Conservation (phyloP, 2,797 vertebrate species). For the Enteromius paludinosus region DNA sequence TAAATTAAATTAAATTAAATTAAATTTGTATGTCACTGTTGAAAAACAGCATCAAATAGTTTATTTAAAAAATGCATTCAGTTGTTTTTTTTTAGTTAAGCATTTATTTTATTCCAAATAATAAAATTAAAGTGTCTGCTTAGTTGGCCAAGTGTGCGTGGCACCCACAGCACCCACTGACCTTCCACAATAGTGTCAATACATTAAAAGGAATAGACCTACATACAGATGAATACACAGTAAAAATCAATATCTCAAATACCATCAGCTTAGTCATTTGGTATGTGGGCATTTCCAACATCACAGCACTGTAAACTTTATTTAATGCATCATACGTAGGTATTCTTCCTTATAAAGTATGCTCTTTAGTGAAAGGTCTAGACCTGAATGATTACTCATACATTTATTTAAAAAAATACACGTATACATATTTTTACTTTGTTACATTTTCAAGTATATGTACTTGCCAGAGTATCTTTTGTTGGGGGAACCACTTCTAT, state of each 20-base stretch:
- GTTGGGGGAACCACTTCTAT: not conserved
- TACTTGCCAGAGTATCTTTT: not conserved
- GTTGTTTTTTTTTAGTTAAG: not conserved
- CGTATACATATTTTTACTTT: not conserved
- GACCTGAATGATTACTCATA: not conserved
- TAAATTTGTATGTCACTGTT: not conserved
- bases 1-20: too few species aligned
- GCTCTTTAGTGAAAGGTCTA: not conserved
- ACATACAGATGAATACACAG: slow-evolving; percentile 19
- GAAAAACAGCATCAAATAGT: not conserved
- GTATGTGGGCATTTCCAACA: slow-evolving; percentile 1
- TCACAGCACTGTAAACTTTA: not conserved
- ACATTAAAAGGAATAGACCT: slow-evolving; percentile 10
- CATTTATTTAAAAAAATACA: not conserved
- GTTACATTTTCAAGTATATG: not conserved
- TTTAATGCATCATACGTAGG: not conserved
- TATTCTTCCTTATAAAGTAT: not conserved
- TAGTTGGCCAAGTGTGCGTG: not conserved
- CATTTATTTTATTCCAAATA: not conserved
- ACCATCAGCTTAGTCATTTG: slow-evolving; percentile 16
- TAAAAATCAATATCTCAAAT: slow-evolving; percentile 34
- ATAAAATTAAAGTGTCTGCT: not conserved
- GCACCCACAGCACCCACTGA: slow-evolving; percentile 1
- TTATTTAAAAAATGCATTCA: too few species aligned
- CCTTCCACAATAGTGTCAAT: slow-evolving; percentile 9